Percentiles rank a stretch among this genome's conserved stretches.
These are phyloP conservation scores for Trachymyrmex septentrionalis DNA, from an alignment of 1,140 invertebrate species.

Conservation along the genomic window DNA sequence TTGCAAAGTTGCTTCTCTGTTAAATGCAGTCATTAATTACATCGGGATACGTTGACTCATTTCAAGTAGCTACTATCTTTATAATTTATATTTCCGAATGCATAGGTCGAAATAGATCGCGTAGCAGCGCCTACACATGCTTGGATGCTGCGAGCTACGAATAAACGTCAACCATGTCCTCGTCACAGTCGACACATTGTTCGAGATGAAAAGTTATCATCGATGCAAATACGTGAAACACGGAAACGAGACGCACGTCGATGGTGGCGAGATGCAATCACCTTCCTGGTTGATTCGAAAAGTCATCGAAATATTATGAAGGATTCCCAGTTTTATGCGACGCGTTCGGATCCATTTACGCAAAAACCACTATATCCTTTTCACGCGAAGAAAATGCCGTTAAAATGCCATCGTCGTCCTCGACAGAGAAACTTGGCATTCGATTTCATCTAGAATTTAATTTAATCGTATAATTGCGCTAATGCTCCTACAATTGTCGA, in stretches of 20 bases:
- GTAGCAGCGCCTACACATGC: conserved; percentile 87
- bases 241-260: conserved; percentile 74
- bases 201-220: conserved; percentile 58
- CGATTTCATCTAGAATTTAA: background rate
- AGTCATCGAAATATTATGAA: background rate
- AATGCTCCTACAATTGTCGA: background rate
- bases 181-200: conserved; percentile 74
- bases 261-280: conserved; percentile 80
- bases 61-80: conserved; percentile 3
- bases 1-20: no score
- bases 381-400: conserved; percentile 24
- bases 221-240: conserved; percentile 70
- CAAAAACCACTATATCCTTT: conserved; percentile 76
- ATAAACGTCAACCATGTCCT: conserved; percentile 73
- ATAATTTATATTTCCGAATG: conserved; percentile 31
- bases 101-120: conserved; percentile 84
- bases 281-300: conserved; percentile 71
- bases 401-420: background rate
- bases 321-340: conserved; percentile 72
- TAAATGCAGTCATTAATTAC: no score
- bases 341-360: conserved; percentile 77
- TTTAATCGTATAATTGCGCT: background rate
- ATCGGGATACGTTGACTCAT: background rate
- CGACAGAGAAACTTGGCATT: background rate
- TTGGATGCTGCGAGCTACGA: conserved; percentile 75